phyloP scores from a whole-genome alignment of 2,888 invertebrate species.

The Leistus spinibarbis region DNA sequence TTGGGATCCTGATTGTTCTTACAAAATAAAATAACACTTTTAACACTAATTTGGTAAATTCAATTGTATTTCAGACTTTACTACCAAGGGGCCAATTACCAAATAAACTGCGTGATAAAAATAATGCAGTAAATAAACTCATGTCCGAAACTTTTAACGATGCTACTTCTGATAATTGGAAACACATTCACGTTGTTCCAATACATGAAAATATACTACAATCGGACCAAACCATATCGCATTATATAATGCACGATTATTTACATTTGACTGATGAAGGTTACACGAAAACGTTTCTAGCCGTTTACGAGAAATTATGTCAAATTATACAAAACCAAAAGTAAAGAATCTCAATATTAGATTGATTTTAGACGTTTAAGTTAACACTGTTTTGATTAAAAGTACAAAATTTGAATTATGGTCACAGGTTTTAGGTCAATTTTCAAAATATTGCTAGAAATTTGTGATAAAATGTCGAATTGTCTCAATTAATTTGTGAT shows the following conservation, averaged over 20 bases:
- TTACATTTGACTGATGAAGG: slow-evolving; percentile 69
- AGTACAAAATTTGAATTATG: not conserved
- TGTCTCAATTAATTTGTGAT: slow-evolving; percentile 1
- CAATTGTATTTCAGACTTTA: slow-evolving; percentile 63
- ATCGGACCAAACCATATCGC: slow-evolving; percentile 64
- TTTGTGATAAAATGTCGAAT: not conserved
- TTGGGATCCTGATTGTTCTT: no score
- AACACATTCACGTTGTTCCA: slow-evolving; percentile 53
- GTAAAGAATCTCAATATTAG: not conserved
- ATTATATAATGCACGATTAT: slow-evolving; percentile 72
- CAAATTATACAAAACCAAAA: slow-evolving; percentile 44
- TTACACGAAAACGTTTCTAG: slow-evolving; percentile 66
- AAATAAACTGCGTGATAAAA: slow-evolving; percentile 66
- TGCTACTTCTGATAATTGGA: slow-evolving; percentile 44
- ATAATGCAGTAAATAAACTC: slow-evolving; percentile 63
- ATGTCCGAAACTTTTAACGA: slow-evolving; percentile 56
- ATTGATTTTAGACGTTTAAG: not conserved
- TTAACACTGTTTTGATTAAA: not conserved
- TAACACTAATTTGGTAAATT: not conserved
- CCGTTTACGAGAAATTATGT: slow-evolving; percentile 59
- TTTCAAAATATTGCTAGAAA: not conserved
- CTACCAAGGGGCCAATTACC: slow-evolving; percentile 70
- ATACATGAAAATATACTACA: slow-evolving; percentile 56
- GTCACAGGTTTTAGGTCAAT: not conserved
- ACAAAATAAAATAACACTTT: no score